These are phyloP conservation scores for Strix uralensis DNA, from an alignment of 2,113 vertebrate genomes.

Conservation along the genomic window DNA sequence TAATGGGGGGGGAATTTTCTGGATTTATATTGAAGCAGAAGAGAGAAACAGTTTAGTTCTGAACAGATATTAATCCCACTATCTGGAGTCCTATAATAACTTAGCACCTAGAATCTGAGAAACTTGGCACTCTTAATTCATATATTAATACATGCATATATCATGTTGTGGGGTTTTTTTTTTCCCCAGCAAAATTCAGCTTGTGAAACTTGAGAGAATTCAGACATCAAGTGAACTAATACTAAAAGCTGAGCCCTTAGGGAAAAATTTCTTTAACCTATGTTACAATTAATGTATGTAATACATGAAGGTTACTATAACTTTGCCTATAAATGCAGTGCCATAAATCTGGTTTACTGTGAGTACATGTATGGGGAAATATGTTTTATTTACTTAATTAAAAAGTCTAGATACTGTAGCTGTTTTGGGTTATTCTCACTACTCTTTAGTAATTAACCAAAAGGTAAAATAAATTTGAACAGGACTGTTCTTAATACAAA, in stretches of 20 bases:
- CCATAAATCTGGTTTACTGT: neutral
- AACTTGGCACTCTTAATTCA: neutral
- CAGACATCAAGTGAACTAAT: neutral
- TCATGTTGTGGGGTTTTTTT: fast-evolving
- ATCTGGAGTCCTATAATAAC: neutral
- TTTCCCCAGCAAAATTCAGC: neutral
- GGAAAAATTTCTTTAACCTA: neutral
- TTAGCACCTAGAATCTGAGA: neutral
- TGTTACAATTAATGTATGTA: neutral
- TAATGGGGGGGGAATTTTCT: neutral
- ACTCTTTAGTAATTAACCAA: constrained; percentile 70
- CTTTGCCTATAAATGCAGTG: neutral
- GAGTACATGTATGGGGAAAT: neutral
- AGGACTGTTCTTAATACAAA: constrained; percentile 63
- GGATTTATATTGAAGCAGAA: neutral
- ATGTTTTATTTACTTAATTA: constrained; percentile 37
- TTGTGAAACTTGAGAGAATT: neutral
- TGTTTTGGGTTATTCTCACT: constrained; percentile 5
- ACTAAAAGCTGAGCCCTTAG: neutral
- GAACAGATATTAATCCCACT: neutral
- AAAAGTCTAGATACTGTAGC: neutral
- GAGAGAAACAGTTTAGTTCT: neutral
- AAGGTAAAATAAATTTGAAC: constrained; percentile 66
- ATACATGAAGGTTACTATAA: neutral
- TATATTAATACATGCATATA: neutral